Evolutionary conservation across 2,888 invertebrate species (phyloP), one percentile per base, ranked within the genome.

Genomic region (Dynastes grantii): DNA sequence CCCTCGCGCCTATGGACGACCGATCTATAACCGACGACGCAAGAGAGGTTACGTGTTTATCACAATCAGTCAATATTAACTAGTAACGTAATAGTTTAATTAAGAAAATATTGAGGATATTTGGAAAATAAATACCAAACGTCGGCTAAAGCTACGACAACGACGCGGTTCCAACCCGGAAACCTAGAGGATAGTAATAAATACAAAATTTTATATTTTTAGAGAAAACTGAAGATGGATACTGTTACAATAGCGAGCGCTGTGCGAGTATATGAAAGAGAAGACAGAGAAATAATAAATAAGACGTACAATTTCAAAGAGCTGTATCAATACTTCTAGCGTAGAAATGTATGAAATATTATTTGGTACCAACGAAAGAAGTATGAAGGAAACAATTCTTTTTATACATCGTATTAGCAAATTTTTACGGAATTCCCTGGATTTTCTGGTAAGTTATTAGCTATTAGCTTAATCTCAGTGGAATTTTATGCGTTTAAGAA

Each of bases 281-380:
- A 37, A 3, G 9, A 8, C 3, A 5, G 2, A 11, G 11, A 29
- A 32, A 64, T 37, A 32, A 32, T 64, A 64, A 64, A 64, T 29
- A 64, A 29, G n/a, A 64, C 64, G 9, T 64, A 64, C 64, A 29
- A 64, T n/a, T 37, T 64, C n/a, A 64, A 64, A n/a, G 6, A 64
- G 11, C 29, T 29, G 11, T 11, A 22, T 2, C 11, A 64, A 64
- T 29, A 64, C 32, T n/a, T 64, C 29, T 37, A n/a, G 13, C 32
- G 11, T 2, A 9, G 37, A 29, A 64, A 29, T n/a, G 37, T 64
- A 64, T n/a, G 9, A 8, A 2, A n/a, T 64, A 8, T 29, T 37
- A 11, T 64, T 64, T n/a, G 64, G 37, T 13, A 13, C 13, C 29
- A 13, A 11, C 8, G 37, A 64, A n/a, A n/a, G 13, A 29, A 32